Base-by-base conservation (phyloP, 2,888 invertebrate species). In the Toxonevra muliebris region DNA sequence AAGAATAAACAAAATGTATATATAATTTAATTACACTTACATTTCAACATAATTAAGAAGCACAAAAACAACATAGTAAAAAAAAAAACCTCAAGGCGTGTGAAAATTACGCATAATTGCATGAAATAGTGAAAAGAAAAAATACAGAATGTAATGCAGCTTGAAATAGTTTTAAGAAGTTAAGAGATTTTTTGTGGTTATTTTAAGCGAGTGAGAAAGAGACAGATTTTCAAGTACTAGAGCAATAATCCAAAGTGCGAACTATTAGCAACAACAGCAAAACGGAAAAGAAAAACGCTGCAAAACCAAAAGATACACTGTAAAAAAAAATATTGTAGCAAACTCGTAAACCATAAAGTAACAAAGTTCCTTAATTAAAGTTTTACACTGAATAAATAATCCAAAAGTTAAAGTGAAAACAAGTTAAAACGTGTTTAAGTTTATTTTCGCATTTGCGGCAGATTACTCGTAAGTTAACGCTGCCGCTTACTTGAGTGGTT, bases 351-450 rank as follows among this genome's bases (percentile, higher is more conserved):
- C 30, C 30, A 30, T 30, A 30, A 30, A 30, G 7, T 7, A n/a
- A 20, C 12, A 61, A 66, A 66, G 30, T 60, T 54, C n/a, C 55
- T 66, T 66, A 66, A 66, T 61, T 61, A 66, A 66, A 61, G 54
- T 66, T 61, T 45, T 54, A 66, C 57, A 61, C 55, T 66, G 41
- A 61, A 57, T 61, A 66, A 66, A 61, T 66, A 43, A 42, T 20
- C 30, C 30, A 41, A 65, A 52, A 17, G 48, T 8, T n/a, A n/a
- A 48, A 50, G 40, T 19, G 13, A 17, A 50, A 48, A 53, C 41
- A 17, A 52, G 15, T 53, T 58, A 15, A 50, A 45, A 48, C 13
- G 58, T 57, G 57, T 50, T 15, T 2, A 41, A 64, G 58, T 64
- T 64, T 43, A 48, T 57, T 64, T 50, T 30, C 19, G 41, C 40